Percentiles rank a stretch among this genome's conserved stretches.
Evolutionary conservation across 2,113 vertebrate genomes (phyloP).

Genomic region (Chloroceryle aenea): DNA sequence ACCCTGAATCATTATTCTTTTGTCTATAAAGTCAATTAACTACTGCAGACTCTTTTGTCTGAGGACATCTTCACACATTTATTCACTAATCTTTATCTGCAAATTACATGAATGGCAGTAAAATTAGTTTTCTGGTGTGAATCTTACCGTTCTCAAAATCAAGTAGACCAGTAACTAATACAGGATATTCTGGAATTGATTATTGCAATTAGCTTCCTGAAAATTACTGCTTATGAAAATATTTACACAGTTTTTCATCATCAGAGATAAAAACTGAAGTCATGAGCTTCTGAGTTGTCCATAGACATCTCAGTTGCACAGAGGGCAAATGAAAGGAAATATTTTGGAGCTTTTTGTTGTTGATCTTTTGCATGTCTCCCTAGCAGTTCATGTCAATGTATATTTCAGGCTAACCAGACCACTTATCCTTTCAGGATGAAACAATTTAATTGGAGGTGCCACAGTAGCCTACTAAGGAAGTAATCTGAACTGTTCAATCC

Average conservation of each 20-base stretch:
- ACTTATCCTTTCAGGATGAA: background rate
- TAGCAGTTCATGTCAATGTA: background rate
- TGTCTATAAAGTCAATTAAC: background rate
- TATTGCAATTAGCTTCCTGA: background rate
- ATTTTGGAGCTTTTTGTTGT: background rate
- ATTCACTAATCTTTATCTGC: background rate
- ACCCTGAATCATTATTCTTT: background rate
- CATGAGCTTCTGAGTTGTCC: background rate
- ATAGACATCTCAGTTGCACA: background rate
- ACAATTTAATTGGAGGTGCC: background rate
- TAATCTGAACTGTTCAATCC: background rate
- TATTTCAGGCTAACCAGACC: background rate
- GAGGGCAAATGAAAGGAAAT: background rate
- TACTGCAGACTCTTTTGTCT: background rate
- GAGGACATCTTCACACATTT: background rate
- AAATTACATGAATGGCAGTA: background rate
- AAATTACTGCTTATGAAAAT: background rate
- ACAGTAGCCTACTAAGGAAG: background rate
- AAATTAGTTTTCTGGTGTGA: background rate
- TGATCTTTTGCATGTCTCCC: background rate
- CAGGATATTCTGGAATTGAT: background rate
- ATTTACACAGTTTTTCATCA: background rate
- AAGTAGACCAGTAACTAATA: background rate
- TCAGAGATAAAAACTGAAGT: background rate
- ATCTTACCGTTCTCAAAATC: background rate